Conservation (phyloP, 2,113 vertebrate genomes). For the Copsychus sechellarum region DNA sequence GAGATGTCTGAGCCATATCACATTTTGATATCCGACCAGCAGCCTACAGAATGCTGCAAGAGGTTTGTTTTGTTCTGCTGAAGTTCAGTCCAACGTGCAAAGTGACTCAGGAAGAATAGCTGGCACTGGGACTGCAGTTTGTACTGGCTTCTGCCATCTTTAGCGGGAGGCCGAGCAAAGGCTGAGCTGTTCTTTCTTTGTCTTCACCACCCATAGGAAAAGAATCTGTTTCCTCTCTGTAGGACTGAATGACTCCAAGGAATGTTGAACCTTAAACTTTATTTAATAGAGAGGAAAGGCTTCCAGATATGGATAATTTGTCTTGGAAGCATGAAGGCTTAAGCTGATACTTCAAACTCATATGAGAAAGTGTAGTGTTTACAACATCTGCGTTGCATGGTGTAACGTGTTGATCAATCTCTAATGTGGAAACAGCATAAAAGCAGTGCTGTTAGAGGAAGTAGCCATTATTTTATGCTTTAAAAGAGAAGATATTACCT, state of each 20-base stretch:
- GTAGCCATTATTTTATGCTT: not conserved
- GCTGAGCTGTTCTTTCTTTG: slow-evolving; percentile 41
- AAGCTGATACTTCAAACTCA: not conserved
- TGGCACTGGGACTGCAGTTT: slow-evolving; percentile 28
- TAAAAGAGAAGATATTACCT: not conserved
- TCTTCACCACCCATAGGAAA: slow-evolving; percentile 18
- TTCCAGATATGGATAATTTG: not conserved
- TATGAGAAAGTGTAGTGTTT: not conserved
- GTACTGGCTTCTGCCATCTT: slow-evolving; percentile 35
- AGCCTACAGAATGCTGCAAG: not conserved
- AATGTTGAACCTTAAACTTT: slow-evolving; percentile 22
- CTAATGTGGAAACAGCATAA: not conserved
- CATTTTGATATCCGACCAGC: not conserved
- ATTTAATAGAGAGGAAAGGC: not conserved
- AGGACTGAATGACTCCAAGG: not conserved
- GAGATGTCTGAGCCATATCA: slow-evolving; percentile 16
- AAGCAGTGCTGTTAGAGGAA: not conserved
- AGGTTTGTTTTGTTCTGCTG: slow-evolving; percentile 27
- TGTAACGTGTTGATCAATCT: not conserved
- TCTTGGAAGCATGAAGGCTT: not conserved
- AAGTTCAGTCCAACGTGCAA: not conserved
- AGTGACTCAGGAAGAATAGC: slow-evolving; percentile 14
- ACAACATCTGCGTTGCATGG: not conserved
- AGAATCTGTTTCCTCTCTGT: slow-evolving; percentile 23
- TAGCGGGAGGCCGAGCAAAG: not conserved